A percentile compares a stretch with the other conserved stretches of the same genome.
phyloP scores from a whole-genome alignment of 2,797 vertebrate genomes.

The Micropoecilia bifurca region DNA sequence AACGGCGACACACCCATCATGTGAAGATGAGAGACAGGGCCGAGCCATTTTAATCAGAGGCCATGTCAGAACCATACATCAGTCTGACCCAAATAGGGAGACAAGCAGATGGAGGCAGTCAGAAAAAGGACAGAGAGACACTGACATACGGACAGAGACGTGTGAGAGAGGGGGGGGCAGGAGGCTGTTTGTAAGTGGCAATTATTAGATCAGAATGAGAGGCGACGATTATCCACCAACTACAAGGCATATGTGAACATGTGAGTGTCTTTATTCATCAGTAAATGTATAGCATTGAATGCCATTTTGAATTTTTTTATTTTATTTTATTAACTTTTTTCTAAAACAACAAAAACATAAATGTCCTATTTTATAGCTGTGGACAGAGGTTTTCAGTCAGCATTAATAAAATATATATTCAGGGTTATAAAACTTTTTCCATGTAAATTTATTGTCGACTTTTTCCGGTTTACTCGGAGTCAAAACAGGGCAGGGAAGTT shows the following conservation, averaged over 20 bases:
- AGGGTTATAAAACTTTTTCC: neutral
- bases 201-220: conserved; percentile 73
- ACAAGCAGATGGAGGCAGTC: conserved; percentile 27
- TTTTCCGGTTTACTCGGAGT: neutral
- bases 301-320: neutral
- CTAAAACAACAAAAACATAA: too few species aligned
- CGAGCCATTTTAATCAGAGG: conserved; percentile 21
- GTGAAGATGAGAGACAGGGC: neutral
- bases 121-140: neutral
- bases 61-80: conserved; percentile 23
- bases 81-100: conserved; percentile 26
- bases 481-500: neutral
- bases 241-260: conserved; percentile 3
- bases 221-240: conserved; percentile 76
- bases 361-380: neutral
- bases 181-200: conserved; percentile 56
- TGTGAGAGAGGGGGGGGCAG: conserved; percentile 21
- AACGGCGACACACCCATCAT: conserved; percentile 11
- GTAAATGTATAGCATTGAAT: neutral
- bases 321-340: neutral
- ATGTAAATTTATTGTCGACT: neutral
- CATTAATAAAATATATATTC: neutral
- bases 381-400: neutral
- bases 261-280: neutral
- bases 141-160: conserved; percentile 9